Conservation (phyloP, 2,888 invertebrate genomes). For the Carterocephalus palaemon region DNA sequence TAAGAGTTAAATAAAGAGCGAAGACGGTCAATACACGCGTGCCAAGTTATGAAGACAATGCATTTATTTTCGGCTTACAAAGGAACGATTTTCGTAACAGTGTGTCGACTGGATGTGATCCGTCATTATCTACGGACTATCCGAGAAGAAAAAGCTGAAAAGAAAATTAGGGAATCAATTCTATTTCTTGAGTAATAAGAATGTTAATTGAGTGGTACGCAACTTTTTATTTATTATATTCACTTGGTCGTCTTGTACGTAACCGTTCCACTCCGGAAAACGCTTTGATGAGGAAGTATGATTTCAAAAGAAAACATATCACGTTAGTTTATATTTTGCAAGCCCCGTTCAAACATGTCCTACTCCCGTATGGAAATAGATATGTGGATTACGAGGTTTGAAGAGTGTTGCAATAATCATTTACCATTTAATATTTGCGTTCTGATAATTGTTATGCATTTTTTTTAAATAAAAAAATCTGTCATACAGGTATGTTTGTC, state of each 20-base stretch:
- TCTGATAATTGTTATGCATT: constrained; percentile 4
- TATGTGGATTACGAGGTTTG: constrained; percentile 30
- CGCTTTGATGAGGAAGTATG: constrained; percentile 34
- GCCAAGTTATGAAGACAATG: constrained; percentile 40
- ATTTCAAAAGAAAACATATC: constrained; percentile 34
- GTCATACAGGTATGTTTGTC: too few species aligned
- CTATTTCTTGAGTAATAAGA: constrained; percentile 4
- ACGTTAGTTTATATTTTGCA: constrained; percentile 32
- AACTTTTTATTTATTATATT: constrained; percentile 7
- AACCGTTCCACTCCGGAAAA: constrained; percentile 30
- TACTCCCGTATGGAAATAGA: constrained; percentile 36
- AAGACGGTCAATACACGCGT: constrained; percentile 28
- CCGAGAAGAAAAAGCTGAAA: background rate
- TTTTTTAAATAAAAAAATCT: too few species aligned
- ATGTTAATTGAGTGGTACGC: background rate
- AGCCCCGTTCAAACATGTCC: constrained; percentile 31
- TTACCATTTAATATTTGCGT: constrained; percentile 28
- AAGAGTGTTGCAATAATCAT: constrained; percentile 29
- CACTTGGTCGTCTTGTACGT: constrained; percentile 3
- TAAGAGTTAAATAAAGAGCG: constrained; percentile 15
- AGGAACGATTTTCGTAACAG: constrained; percentile 31
- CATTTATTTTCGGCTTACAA: constrained; percentile 34
- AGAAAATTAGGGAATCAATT: constrained; percentile 3
- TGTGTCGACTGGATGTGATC: constrained; percentile 29
- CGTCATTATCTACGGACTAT: constrained; percentile 26